Evolutionary conservation across 2,797 vertebrate genomes (phyloP).

Genomic region (Tragelaphus eurycerus): DNA sequence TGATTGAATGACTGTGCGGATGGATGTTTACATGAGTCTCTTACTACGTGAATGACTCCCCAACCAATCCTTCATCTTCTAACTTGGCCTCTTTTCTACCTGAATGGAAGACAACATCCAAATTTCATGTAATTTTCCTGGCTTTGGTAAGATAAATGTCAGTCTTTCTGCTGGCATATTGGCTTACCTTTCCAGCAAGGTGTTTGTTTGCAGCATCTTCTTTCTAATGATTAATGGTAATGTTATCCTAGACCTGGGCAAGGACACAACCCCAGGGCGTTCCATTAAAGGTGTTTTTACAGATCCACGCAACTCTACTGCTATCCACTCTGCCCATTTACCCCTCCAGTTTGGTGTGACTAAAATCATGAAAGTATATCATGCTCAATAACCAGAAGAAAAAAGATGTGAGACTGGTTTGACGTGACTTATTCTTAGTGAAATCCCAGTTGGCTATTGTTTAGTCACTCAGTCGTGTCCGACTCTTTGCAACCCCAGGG

Average conservation of each 20-base stretch:
- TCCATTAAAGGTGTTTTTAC: not conserved
- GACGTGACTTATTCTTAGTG: not conserved
- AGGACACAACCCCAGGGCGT: not conserved
- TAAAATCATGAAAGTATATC: slow-evolving; percentile 4
- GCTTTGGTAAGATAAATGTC: not conserved
- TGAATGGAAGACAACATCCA: not conserved
- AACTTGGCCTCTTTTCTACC: not conserved
- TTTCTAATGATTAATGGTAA: not conserved
- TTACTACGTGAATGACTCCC: not conserved
- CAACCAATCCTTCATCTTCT: not conserved
- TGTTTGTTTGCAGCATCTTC: not conserved
- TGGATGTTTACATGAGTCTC: not conserved
- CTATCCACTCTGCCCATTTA: not conserved
- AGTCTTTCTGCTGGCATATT: not conserved
- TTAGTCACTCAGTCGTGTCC: not conserved
- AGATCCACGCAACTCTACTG: not conserved
- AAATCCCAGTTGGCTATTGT: not conserved
- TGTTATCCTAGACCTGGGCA: not conserved
- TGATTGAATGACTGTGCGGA: not conserved
- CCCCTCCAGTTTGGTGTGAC: not conserved
- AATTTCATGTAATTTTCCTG: slow-evolving; percentile 18
- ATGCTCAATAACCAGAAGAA: not conserved
- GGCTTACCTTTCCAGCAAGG: not conserved
- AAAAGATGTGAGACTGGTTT: not conserved
- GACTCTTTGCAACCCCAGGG: not conserved